Conservation (phyloP, 2,888 invertebrate species). For the Conistra vaccinii region DNA sequence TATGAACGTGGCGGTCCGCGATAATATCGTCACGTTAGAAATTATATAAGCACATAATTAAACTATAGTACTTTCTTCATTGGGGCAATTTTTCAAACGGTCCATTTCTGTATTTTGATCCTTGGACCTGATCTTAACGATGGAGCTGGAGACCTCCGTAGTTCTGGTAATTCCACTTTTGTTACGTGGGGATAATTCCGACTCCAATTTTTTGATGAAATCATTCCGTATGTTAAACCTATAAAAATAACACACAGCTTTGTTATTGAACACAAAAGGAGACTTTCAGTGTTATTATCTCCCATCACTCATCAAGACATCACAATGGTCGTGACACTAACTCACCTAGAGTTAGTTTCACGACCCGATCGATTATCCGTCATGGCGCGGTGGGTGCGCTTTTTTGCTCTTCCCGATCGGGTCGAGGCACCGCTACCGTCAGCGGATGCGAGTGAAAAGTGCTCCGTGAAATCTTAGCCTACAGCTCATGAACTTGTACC, state of each 20-base stretch:
- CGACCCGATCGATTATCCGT: background rate
- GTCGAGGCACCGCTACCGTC: background rate
- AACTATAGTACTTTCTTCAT: background rate
- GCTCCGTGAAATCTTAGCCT: background rate
- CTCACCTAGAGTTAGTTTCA: background rate
- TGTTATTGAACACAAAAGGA: background rate
- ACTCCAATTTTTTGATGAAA: background rate
- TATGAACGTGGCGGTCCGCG: too few species aligned
- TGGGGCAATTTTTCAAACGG: background rate
- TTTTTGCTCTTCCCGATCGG: background rate
- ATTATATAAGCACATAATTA: background rate
- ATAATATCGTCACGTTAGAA: background rate
- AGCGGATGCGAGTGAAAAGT: background rate
- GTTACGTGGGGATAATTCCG: background rate
- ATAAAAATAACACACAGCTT: constrained; percentile 1
- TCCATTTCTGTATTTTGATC: background rate
- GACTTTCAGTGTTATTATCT: background rate
- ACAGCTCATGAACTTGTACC: background rate
- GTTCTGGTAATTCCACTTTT: background rate
- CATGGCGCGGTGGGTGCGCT: too few species aligned
- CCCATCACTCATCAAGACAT: background rate
- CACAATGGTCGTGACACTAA: too few species aligned
- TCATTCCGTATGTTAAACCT: constrained; percentile 30
- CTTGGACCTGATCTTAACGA: background rate
- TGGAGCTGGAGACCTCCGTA: background rate